Evolutionary conservation across 2,888 invertebrate genomes (phyloP).

Genomic region (Scaptomyza caliginosa): DNA sequence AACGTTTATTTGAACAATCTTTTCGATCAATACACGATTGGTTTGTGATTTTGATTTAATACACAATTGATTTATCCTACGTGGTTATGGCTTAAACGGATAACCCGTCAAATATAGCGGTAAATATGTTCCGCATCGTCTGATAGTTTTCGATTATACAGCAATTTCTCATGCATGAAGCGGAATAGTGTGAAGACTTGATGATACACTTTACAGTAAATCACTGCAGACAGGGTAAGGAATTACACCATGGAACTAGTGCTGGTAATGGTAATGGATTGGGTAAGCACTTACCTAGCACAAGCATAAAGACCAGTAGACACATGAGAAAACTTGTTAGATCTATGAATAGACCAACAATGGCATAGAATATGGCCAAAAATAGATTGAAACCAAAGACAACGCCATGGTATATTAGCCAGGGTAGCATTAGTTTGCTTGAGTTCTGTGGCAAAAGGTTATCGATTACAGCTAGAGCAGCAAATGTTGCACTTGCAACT

Average conservation of each 20-base stretch:
- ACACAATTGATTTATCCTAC: neutral
- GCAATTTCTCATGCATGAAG: constrained; percentile 51
- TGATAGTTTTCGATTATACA: constrained; percentile 9
- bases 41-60: neutral
- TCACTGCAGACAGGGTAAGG: constrained; percentile 33
- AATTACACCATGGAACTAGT: neutral
- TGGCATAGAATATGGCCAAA: constrained; percentile 61
- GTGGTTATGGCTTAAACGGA: constrained; percentile 29
- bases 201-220: constrained; percentile 70
- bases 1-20: neutral
- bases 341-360: constrained; percentile 66
- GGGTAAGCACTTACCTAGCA: constrained; percentile 55
- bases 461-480: neutral
- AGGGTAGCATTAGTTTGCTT: constrained; percentile 64
- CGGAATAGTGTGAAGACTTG: constrained; percentile 71
- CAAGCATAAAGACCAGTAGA: constrained; percentile 52
- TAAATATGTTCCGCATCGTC: constrained; percentile 50
- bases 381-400: constrained; percentile 64
- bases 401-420: constrained; percentile 72
- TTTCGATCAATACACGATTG: neutral
- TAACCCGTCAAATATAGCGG: constrained; percentile 52
- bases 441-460: constrained; percentile 41
- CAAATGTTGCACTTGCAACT: constrained; percentile 17
- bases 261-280: too few species aligned
- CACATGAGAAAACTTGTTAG: constrained; percentile 64